Conservation (phyloP, 2,888 invertebrate species). For the Corythucha ciliata region DNA sequence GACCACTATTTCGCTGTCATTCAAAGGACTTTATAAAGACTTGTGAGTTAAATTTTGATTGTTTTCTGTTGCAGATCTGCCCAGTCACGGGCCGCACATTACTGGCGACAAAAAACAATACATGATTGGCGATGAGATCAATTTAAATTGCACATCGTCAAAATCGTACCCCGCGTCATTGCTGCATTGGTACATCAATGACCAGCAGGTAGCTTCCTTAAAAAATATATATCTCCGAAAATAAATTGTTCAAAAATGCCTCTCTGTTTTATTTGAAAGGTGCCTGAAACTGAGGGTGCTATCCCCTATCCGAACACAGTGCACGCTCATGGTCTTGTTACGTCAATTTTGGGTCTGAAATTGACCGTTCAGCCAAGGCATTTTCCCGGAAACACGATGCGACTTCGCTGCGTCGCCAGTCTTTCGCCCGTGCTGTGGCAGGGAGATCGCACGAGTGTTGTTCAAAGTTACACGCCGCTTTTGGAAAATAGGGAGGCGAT, state of each 20-base stretch:
- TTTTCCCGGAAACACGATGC: slow-evolving; percentile 52
- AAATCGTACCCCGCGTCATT: slow-evolving; percentile 45
- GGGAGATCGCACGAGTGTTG: slow-evolving; percentile 50
- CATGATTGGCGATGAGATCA: slow-evolving; percentile 45
- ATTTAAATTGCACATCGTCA: slow-evolving; percentile 47
- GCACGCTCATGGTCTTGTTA: slow-evolving; percentile 50
- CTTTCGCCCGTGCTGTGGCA: slow-evolving; percentile 50
- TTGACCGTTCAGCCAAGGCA: slow-evolving; percentile 48
- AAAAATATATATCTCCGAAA: no score
- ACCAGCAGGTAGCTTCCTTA: slow-evolving; percentile 43
- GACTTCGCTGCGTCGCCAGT: slow-evolving; percentile 52
- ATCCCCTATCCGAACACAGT: slow-evolving; percentile 48
- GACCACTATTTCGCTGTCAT: no score
- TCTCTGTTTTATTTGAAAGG: slow-evolving; percentile 39
- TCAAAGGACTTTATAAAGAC: no score
- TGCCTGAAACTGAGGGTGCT: slow-evolving; percentile 38
- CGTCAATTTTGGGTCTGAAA: slow-evolving; percentile 49
- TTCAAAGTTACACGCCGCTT: slow-evolving; percentile 43
- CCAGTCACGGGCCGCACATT: slow-evolving; percentile 45
- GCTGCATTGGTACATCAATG: slow-evolving; percentile 47
- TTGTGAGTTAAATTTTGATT: not conserved
- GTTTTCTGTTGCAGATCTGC: slow-evolving; percentile 41
- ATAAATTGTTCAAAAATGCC: not conserved
- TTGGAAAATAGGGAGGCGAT: slow-evolving; percentile 54
- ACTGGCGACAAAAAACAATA: slow-evolving; percentile 45